Conservation (phyloP, 2,797 vertebrate genomes). For the Phataginus tetradactyla region DNA sequence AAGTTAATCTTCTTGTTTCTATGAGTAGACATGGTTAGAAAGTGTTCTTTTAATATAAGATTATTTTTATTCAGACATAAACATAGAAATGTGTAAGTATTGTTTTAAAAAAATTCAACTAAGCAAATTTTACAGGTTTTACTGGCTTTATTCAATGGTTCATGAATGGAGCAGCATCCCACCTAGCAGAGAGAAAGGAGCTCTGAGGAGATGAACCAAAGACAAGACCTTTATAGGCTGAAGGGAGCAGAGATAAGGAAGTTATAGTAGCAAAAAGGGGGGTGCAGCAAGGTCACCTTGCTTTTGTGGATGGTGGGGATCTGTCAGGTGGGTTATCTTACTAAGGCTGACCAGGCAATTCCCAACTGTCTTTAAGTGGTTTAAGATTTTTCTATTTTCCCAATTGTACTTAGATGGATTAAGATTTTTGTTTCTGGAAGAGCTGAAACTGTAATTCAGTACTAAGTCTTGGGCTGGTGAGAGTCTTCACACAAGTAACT, state of each 20-base stretch:
- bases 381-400: not conserved
- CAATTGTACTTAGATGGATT: not conserved
- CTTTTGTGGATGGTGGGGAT: too few relatives aligned
- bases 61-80: constrained; percentile 3
- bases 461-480: not conserved
- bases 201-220: not conserved
- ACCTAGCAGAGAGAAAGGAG: not conserved
- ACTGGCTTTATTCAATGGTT: not conserved
- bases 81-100: too few relatives aligned
- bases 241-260: not conserved
- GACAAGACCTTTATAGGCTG: not conserved
- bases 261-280: not conserved
- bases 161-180: not conserved
- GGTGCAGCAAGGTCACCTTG: not conserved
- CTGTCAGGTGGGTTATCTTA: not conserved
- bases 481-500: not conserved
- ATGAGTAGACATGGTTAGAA: not conserved
- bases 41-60: not conserved
- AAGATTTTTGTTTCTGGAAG: not conserved
- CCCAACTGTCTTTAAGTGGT: not conserved
- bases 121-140: not conserved
- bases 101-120: not conserved
- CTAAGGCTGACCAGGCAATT: not conserved
- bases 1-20: not conserved
- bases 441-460: not conserved